A percentile compares a stretch with the other conserved stretches of the same genome.
Conservation (phyloP, 2,888 invertebrate species). For the Papilio gigon region DNA sequence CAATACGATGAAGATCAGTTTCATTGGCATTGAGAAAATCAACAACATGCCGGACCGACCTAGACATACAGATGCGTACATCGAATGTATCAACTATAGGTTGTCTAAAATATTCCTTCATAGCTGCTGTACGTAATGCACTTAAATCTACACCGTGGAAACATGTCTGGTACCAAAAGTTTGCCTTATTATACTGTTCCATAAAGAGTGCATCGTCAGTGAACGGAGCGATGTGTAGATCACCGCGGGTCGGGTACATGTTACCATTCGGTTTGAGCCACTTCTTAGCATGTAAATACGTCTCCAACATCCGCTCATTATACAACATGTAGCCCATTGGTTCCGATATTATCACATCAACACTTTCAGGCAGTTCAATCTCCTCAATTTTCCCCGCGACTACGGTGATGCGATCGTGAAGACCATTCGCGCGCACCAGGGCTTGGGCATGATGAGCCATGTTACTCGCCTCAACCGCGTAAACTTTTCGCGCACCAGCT, state of each 20-base stretch:
- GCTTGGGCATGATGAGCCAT: constrained; percentile 98
- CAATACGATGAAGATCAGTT: constrained; percentile 96
- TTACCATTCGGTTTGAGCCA: constrained; percentile 96
- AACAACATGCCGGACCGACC: constrained; percentile 95
- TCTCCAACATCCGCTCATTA: constrained; percentile 99
- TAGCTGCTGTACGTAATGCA: constrained; percentile 94
- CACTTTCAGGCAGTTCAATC: constrained; percentile 96
- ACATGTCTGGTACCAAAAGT: constrained; percentile 99
- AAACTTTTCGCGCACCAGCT: constrained; percentile 97
- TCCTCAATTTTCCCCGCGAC: constrained; percentile 99
- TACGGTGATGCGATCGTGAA: constrained; percentile 93
- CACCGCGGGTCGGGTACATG: constrained; percentile 99
- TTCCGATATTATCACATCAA: constrained; percentile 98
- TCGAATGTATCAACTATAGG: constrained; percentile 99
- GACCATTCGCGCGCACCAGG: constrained; percentile 93
- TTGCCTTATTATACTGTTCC: constrained; percentile 99
- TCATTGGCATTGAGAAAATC: constrained; percentile 97
- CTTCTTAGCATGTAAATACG: constrained; percentile 98
- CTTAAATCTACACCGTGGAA: constrained; percentile 99
- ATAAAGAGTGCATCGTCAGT: constrained; percentile 98
- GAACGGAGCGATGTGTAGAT: constrained; percentile 98
- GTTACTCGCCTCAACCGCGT: constrained; percentile 99
- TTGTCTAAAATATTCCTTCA: constrained; percentile 98
- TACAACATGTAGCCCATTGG: constrained; percentile 99
- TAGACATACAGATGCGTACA: constrained; percentile 97